These are phyloP conservation scores for Centropyge bicolor DNA, from an alignment of 2,797 vertebrate species.

Conservation along the genomic window DNA sequence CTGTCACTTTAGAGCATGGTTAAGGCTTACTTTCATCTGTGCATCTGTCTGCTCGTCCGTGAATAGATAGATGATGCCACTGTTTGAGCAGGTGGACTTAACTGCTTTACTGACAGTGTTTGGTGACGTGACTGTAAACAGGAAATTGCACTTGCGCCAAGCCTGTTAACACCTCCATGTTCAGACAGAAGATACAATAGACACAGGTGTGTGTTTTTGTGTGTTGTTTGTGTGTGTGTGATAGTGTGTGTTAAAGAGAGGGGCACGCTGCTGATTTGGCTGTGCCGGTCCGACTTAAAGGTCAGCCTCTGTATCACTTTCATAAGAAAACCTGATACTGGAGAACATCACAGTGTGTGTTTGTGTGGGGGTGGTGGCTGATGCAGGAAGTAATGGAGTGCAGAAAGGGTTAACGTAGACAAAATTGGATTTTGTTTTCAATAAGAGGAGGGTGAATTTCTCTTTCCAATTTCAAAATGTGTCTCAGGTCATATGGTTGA, in stretches of 20 bases:
- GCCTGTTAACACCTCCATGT: conserved; percentile 45
- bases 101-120: conserved; percentile 38
- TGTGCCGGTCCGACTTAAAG: conserved; percentile 58
- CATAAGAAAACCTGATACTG: conserved; percentile 71
- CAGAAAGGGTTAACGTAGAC: conserved; percentile 13
- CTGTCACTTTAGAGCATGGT: conserved; percentile 43
- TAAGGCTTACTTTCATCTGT: conserved; percentile 28
- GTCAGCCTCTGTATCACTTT: conserved; percentile 75
- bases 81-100: conserved; percentile 64
- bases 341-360: conserved; percentile 36
- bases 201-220: conserved; percentile 19
- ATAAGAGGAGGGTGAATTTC: neutral
- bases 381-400: conserved; percentile 20
- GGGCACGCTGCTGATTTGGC: conserved; percentile 45
- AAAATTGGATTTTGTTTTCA: conserved; percentile 18
- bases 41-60: neutral
- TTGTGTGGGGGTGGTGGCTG: neutral
- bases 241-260: neutral
- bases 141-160: conserved; percentile 55
- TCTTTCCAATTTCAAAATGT: neutral
- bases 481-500: neutral
- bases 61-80: conserved; percentile 32
- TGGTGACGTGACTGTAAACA: conserved; percentile 48
- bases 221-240: neutral
- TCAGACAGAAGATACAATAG: conserved; percentile 14